Percentiles rank a stretch among this genome's conserved stretches.
These are phyloP conservation scores for Eubucco bourcierii DNA, from an alignment of 2,113 vertebrate genomes.

Conservation along the genomic window DNA sequence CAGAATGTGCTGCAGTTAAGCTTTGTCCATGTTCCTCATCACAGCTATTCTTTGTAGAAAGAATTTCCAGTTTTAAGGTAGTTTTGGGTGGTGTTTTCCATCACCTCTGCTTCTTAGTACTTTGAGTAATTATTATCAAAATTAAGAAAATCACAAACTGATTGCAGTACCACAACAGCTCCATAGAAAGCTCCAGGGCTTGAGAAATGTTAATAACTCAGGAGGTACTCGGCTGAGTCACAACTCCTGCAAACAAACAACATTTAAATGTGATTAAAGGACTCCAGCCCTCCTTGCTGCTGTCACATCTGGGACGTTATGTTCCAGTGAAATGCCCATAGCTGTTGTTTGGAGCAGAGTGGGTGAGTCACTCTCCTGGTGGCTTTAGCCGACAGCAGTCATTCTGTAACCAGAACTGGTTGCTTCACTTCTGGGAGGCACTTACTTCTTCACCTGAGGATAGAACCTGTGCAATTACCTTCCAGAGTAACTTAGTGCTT, in stretches of 20 bases:
- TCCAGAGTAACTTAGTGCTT: background rate
- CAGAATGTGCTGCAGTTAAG: background rate
- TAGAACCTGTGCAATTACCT: background rate
- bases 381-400: background rate
- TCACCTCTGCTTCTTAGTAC: background rate
- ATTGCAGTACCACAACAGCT: background rate
- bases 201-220: background rate
- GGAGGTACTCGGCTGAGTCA: background rate
- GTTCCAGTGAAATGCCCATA: background rate
- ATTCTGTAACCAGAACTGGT: background rate
- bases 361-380: background rate
- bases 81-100: background rate
- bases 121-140: slow-evolving; percentile 25
- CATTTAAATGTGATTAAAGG: slow-evolving; percentile 21
- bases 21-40: background rate
- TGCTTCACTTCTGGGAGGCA: background rate
- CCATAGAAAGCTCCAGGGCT: background rate
- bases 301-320: background rate
- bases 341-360: background rate
- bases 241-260: slow-evolving; percentile 15
- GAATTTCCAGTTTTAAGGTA: background rate
- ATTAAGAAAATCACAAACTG: background rate
- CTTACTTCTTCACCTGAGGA: background rate
- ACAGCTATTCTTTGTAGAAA: background rate
- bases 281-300: background rate